Evolutionary conservation across 2,797 vertebrate species (phyloP).

Genomic region (Oryzias sinensis): DNA sequence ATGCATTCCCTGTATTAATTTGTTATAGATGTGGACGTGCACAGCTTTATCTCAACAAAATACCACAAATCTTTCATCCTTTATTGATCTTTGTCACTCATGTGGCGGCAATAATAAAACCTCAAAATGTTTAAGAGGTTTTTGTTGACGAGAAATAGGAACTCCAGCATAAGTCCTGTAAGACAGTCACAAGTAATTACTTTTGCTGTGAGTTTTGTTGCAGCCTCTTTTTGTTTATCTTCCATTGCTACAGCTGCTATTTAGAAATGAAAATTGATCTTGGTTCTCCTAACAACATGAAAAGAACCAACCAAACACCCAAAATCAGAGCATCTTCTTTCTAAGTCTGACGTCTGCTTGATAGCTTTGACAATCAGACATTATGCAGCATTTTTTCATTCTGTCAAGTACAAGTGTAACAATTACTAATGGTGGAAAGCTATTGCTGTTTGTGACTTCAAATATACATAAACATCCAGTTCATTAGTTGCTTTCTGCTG

Average conservation of each 20-base stretch:
- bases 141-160: slow-evolving; percentile 38
- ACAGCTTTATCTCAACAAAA: slow-evolving; percentile 38
- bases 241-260: slow-evolving; percentile 25
- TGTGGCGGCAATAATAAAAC: slow-evolving; percentile 44
- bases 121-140: slow-evolving; percentile 43
- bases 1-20: slow-evolving; percentile 51
- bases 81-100: slow-evolving; percentile 2
- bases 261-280: slow-evolving; percentile 25
- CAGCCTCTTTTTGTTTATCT: slow-evolving; percentile 19
- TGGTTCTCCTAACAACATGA: slow-evolving; percentile 33
- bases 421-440: slow-evolving; percentile 12
- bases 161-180: slow-evolving; percentile 32
- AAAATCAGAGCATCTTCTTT: slow-evolving; percentile 13
- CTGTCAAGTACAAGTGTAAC: slow-evolving; percentile 12
- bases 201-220: slow-evolving; percentile 9
- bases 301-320: slow-evolving; percentile 3
- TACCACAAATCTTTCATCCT: slow-evolving; percentile 30
- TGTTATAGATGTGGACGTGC: slow-evolving; percentile 15
- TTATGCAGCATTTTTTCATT: slow-evolving; percentile 13
- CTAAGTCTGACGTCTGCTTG: slow-evolving; percentile 21
- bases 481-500: slow-evolving; percentile 55
- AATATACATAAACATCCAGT: slow-evolving; percentile 49
- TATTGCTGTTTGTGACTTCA: slow-evolving; percentile 37
- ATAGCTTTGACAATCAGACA: slow-evolving; percentile 16
- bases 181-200: slow-evolving; percentile 37